Percentiles rank a stretch among this genome's conserved stretches.
Evolutionary conservation across 2,113 vertebrate genomes (phyloP).

Genomic region (Salminus brasiliensis): DNA sequence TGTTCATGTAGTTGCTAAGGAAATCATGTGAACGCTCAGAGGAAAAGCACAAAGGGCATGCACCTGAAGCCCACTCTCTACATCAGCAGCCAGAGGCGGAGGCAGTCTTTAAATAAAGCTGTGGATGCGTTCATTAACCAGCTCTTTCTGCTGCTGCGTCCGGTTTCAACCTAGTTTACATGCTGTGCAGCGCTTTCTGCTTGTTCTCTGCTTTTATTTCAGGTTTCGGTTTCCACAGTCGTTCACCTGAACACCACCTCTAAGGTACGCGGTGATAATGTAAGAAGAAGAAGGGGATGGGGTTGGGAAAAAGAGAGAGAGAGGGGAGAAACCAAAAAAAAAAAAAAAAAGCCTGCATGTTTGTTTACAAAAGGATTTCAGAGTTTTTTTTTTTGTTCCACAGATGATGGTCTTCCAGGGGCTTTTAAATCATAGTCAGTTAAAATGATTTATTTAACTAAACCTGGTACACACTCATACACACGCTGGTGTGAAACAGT

Average conservation of each 20-base stretch:
- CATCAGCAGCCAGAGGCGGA: background rate
- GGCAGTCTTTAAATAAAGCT: constrained; percentile 28
- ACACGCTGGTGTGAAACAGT: no score
- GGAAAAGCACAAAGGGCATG: background rate
- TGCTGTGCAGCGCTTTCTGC: background rate
- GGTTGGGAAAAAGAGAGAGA: no score
- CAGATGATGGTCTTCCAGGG: constrained; percentile 71
- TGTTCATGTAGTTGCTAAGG: background rate
- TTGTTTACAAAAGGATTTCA: constrained; percentile 73
- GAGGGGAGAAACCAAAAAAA: constrained; percentile 55
- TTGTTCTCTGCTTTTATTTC: background rate
- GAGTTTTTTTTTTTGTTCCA: constrained; percentile 69
- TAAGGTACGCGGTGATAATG: constrained; percentile 61
- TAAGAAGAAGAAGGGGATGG: no score
- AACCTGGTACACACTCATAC: no score
- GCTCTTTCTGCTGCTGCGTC: background rate
- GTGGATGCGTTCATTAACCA: background rate
- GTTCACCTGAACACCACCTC: constrained; percentile 55
- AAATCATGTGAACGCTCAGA: background rate
- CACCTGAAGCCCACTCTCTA: constrained; percentile 1
- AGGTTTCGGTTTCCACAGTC: background rate
- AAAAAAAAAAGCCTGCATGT: constrained; percentile 68
- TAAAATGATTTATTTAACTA: constrained; percentile 74
- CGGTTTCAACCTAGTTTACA: background rate
- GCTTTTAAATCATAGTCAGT: constrained; percentile 70